Conservation (phyloP, 2,113 vertebrate species). For the Lethenteron reissneri region DNA sequence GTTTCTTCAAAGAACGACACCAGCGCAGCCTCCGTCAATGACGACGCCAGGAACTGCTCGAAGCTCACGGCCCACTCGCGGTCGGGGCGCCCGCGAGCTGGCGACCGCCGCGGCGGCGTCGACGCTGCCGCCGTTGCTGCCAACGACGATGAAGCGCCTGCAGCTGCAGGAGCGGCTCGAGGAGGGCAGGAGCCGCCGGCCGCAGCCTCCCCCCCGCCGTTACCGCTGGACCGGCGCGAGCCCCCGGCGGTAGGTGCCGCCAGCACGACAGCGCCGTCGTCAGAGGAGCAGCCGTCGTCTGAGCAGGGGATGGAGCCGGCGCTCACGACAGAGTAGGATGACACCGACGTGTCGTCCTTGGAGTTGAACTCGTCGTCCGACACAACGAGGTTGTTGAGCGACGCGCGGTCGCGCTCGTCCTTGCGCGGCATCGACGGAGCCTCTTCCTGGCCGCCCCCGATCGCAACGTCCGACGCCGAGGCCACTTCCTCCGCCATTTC, state of each 20-base stretch:
- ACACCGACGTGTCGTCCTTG: conserved; percentile 67
- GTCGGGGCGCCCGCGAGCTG: conserved; percentile 41
- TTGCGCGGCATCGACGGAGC: neutral
- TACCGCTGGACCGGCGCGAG: neutral
- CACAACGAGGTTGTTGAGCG: neutral
- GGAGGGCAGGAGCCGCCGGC: neutral
- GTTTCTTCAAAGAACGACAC: conserved; percentile 87
- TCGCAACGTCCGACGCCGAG: neutral
- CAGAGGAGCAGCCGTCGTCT: neutral
- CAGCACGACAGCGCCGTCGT: neutral
- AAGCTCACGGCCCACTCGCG: conserved; percentile 81
- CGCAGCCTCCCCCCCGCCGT: neutral
- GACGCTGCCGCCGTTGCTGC: neutral
- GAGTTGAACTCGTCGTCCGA: conserved; percentile 38
- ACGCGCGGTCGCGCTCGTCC: neutral
- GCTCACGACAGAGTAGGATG: conserved; percentile 75
- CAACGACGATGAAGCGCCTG: conserved; percentile 1
- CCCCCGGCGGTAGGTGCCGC: neutral
- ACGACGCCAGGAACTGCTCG: conserved; percentile 77
- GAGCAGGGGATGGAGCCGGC: conserved; percentile 27
- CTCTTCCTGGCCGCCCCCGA: neutral
- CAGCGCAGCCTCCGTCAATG: conserved; percentile 64
- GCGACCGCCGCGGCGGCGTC: conserved; percentile 9
- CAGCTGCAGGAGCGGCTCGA: neutral
- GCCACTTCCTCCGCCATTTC: neutral